Percentiles rank a stretch among this genome's conserved stretches.
These are phyloP conservation scores for Caenorhabditis drosophilae DNA, from an alignment of 2,888 invertebrate genomes.

Conservation along the genomic window DNA sequence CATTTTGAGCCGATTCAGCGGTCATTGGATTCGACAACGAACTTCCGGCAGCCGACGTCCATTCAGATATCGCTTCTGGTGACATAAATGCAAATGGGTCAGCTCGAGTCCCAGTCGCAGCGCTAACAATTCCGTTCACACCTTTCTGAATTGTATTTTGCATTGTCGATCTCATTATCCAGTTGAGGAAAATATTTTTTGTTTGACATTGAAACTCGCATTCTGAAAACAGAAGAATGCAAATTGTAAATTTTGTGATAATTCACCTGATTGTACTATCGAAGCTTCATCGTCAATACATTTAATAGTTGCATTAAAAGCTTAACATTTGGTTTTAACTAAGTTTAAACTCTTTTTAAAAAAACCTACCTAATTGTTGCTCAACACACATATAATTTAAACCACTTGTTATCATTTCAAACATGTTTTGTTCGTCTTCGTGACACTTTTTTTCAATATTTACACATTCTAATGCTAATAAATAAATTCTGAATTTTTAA, in stretches of 20 bases:
- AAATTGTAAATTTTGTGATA: background rate
- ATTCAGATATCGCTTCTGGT: constrained; percentile 2
- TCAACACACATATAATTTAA: constrained; percentile 55
- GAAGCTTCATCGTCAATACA: constrained; percentile 42
- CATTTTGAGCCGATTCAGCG: constrained; percentile 14
- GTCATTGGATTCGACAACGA: constrained; percentile 5
- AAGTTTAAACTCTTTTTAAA: background rate
- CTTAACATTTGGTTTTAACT: constrained; percentile 10
- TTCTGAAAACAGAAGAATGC: constrained; percentile 25
- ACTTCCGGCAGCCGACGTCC: constrained; percentile 33
- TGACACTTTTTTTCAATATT: constrained; percentile 36
- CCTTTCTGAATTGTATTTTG: constrained; percentile 32
- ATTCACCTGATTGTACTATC: constrained; percentile 38
- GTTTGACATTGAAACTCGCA: constrained; percentile 42
- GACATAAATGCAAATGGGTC: constrained; percentile 18
- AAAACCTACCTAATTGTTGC: constrained; percentile 34
- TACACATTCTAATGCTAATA: constrained; percentile 32
- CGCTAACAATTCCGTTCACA: constrained; percentile 29
- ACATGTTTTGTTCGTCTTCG: constrained; percentile 41
- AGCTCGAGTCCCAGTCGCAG: constrained; percentile 31
- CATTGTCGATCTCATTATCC: constrained; percentile 37
- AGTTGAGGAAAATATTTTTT: constrained; percentile 39
- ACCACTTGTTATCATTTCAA: constrained; percentile 49
- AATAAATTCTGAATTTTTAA: constrained; percentile 35
- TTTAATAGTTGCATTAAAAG: constrained; percentile 49